These are phyloP conservation scores for Pangasianodon hypophthalmus DNA, from an alignment of 2,113 vertebrate genomes.

Conservation along the genomic window DNA sequence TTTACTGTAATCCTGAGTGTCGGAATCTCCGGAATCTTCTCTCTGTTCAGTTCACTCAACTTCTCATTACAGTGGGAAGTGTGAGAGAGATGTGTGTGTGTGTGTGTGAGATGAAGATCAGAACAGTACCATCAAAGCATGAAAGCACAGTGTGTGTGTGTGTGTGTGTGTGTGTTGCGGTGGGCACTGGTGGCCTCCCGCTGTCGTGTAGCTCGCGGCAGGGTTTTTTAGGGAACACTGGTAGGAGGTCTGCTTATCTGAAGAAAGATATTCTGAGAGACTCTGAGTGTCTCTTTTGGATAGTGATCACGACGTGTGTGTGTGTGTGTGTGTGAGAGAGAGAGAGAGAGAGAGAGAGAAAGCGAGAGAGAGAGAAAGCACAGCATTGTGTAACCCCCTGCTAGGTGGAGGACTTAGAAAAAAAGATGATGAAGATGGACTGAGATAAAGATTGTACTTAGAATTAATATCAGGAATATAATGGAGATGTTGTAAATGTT, in stretches of 20 bases:
- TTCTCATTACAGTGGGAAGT: not conserved
- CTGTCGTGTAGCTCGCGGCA: constrained; percentile 27
- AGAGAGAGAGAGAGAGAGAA: not conserved
- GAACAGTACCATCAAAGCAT: not conserved
- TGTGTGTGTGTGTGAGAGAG: not conserved
- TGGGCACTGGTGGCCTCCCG: constrained; percentile 22
- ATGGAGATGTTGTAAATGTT: not conserved
- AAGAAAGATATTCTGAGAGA: constrained; percentile 16
- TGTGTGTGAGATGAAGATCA: constrained; percentile 1
- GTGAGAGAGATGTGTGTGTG: not conserved
- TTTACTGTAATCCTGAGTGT: not conserved
- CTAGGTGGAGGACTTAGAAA: not conserved
- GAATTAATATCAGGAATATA: not conserved
- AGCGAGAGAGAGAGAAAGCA: not conserved
- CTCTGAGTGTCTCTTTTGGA: constrained; percentile 15
- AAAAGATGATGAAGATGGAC: not conserved
- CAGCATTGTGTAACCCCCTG: constrained; percentile 5
- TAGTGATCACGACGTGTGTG: not conserved
- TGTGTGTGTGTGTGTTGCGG: not conserved
- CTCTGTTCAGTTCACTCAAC: not conserved
- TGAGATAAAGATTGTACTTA: not conserved
- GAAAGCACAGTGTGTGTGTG: not conserved
- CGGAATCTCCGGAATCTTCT: not conserved
- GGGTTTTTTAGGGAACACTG: not conserved
- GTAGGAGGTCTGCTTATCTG: constrained; percentile 31